Percentiles rank a stretch among this genome's conserved stretches.
phyloP scores from a whole-genome alignment of 2,888 invertebrate genomes.

The Neoaliturus tenellus region DNA sequence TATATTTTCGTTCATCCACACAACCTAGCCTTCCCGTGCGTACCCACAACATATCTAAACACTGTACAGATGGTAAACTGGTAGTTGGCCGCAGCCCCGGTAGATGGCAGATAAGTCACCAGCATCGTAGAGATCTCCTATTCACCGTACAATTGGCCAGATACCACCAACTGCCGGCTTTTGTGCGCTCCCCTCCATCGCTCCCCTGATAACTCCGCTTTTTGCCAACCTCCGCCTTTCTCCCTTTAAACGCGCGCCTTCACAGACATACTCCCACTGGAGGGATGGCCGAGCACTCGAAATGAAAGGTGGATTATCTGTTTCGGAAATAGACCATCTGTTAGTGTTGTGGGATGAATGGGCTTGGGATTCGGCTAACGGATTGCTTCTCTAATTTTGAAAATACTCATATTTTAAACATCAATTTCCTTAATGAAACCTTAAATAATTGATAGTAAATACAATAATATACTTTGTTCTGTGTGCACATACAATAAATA shows the following conservation, averaged over 20 bases:
- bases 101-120: conserved; percentile 40
- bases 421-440: too few species aligned
- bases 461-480: too few species aligned
- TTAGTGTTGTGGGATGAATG: background rate
- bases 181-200: background rate
- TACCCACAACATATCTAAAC: too few species aligned
- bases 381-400: too few species aligned
- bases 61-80: background rate
- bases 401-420: too few species aligned
- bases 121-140: background rate
- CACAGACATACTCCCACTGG: conserved; percentile 23
- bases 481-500: too few species aligned
- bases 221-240: conserved; percentile 37
- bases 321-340: conserved; percentile 30
- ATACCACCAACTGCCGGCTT: conserved; percentile 52
- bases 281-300: background rate
- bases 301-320: conserved; percentile 20
- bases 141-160: conserved; percentile 40
- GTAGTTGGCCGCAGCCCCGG: background rate
- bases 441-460: too few species aligned
- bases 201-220: conserved; percentile 45
- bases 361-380: too few species aligned
- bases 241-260: conserved; percentile 15
- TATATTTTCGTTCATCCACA: too few species aligned
- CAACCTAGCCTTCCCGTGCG: too few species aligned